Base-by-base conservation (phyloP, 2,797 vertebrate genomes). In the Myotis findleyi region DNA sequence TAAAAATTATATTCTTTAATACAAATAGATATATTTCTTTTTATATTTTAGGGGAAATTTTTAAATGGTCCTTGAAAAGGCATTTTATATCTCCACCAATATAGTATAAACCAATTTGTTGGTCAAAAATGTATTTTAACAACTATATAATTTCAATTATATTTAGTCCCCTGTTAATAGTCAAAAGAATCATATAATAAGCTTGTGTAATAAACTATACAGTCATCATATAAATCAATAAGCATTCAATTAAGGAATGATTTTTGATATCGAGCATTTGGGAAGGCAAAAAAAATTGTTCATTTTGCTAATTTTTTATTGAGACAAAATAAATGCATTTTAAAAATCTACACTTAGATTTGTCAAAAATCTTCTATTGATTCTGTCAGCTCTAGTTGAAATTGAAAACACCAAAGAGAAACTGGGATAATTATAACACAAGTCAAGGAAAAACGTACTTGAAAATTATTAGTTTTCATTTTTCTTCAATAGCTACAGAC, bases 341-440 rank as follows among this genome's bases (percentile, higher is more conserved):
- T n/a, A 25, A 89, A 25, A 89, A 38, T 51, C 4, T 91, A 49
- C 20, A 75, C 4, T 68, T 84, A 57, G 1, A 57, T 87, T 94
- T 92, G 38, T 33, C 23, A 44, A 91, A 87, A 75, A 30, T 82
- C n/a, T 89, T 69, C 11, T 13, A 64, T n/a, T 94, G 79, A 92
- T 57, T 93, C 12, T 80, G 55, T 73, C 36, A 75, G n/a, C 64
- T 72, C 27, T 49, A 79, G 7, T n/a, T 85, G 55, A 96, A 93
- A 95, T 1, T 73, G 12, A 95, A 96, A 96, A 64, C 44, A 21
- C 36, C 68, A 95, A 91, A 79, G 10, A 96, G 55, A 88, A 93
- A 93, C 82, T 82, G 55, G 14, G 5, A 80, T 87, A 85, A 93
- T 87, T 93, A 75, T 66, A 82, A 79, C 4, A 51, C 27, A 72